These are phyloP conservation scores for Holothuria scabra DNA, from an alignment of 53 echinoderm and acorn worm genomes.

Conservation along the genomic window DNA sequence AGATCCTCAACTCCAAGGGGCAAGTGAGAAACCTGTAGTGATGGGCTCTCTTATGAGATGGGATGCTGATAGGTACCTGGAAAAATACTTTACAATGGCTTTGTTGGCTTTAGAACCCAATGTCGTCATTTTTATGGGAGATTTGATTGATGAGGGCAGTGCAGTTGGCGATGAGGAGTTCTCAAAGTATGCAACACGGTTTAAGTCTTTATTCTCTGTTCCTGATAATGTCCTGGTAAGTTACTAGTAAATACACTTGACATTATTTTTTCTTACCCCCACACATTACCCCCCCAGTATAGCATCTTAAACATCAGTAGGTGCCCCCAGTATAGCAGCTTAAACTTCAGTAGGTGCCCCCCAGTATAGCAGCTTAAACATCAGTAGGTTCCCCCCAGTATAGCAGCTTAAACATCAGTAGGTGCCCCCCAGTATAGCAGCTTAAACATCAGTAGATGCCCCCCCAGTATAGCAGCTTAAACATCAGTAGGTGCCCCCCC, in stretches of 20 bases:
- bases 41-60: conserved; percentile 80
- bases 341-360: too few relatives aligned
- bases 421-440: too few relatives aligned
- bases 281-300: too few relatives aligned
- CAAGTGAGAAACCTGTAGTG: conserved; percentile 59
- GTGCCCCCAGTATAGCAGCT: too few relatives aligned
- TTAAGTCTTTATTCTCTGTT: conserved; percentile 70
- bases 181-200: conserved; percentile 69
- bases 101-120: conserved; percentile 74
- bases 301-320: too few relatives aligned
- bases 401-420: too few relatives aligned
- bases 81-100: conserved; percentile 77
- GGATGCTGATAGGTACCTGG: conserved; percentile 82
- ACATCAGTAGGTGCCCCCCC: too few relatives aligned
- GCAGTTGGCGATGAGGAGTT: conserved; percentile 63
- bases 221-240: conserved; percentile 77
- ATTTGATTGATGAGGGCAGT: conserved; percentile 84
- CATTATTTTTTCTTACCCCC: too few relatives aligned
- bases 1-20: conserved; percentile 86
- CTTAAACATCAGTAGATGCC: too few relatives aligned
- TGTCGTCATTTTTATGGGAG: conserved; percentile 83
- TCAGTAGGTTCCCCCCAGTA: too few relatives aligned
- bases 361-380: too few relatives aligned
- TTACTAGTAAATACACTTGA: not conserved
- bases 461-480: too few relatives aligned